phyloP scores from a whole-genome alignment of 2,113 vertebrate genomes.

The Oplegnathus fasciatus region DNA sequence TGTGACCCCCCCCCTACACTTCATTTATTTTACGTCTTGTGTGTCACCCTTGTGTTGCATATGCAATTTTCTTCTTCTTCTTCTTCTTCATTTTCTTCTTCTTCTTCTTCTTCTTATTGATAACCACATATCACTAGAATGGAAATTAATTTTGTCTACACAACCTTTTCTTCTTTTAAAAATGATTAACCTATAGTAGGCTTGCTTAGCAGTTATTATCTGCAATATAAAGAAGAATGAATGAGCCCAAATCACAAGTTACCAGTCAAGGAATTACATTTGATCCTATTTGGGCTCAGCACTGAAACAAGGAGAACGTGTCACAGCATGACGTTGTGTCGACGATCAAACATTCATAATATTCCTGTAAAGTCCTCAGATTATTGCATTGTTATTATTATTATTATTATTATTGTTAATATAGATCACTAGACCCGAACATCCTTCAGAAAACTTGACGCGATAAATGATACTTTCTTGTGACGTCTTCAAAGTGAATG shows the following conservation, averaged over 20 bases:
- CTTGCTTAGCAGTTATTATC: neutral
- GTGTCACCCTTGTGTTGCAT: neutral
- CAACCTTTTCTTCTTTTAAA: neutral
- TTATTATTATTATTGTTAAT: neutral
- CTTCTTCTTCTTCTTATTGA: neutral
- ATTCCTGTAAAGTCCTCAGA: neutral
- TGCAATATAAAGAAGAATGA: neutral
- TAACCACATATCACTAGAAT: neutral
- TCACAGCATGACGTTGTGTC: neutral
- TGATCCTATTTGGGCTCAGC: neutral
- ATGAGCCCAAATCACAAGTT: slow-evolving; percentile 11
- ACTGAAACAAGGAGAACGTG: neutral
- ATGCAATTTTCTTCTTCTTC: neutral
- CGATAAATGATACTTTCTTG: neutral
- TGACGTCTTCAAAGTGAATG: neutral
- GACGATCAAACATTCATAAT: neutral
- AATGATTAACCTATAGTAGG: neutral
- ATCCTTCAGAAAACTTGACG: neutral
- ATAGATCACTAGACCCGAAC: neutral
- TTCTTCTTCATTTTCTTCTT: neutral
- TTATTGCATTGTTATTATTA: neutral
- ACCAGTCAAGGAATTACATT: neutral
- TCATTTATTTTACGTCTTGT: neutral
- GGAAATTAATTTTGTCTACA: neutral
- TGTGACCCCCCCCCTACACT: neutral